These are phyloP conservation scores for Pardosa pseudoannulata DNA, from an alignment of 2,888 invertebrate genomes.

Conservation along the genomic window DNA sequence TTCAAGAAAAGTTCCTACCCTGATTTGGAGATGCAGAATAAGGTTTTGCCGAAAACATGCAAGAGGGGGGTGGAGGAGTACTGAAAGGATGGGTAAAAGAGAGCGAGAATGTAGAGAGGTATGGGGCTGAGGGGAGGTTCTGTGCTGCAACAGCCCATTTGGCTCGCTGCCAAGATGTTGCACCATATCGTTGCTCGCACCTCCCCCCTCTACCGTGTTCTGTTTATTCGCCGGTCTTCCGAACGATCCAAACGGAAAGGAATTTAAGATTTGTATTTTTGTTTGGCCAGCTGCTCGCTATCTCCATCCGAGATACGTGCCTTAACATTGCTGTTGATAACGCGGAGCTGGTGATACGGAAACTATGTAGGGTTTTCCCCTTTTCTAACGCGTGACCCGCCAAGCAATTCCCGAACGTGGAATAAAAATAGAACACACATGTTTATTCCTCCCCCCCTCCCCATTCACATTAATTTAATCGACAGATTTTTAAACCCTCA, in stretches of 20 bases:
- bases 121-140: neutral
- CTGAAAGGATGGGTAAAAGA: too few relatives aligned
- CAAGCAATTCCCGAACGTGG: too few relatives aligned
- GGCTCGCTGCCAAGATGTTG: neutral
- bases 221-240: neutral
- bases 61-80: too few relatives aligned
- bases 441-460: too few relatives aligned
- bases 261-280: neutral
- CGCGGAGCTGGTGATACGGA: too few relatives aligned
- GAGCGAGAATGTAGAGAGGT: neutral
- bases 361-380: too few relatives aligned
- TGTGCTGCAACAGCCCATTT: neutral
- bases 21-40: neutral
- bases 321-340: too few relatives aligned
- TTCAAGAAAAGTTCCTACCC: neutral
- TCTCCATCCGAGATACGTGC: too few relatives aligned
- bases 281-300: conserved; percentile 3
- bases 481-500: too few relatives aligned
- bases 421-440: too few relatives aligned
- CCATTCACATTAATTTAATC: too few relatives aligned
- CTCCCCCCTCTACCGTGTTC: neutral
- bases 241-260: neutral
- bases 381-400: too few relatives aligned
- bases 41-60: neutral
- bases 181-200: neutral